These are phyloP conservation scores for Peromyscus maniculatus DNA, from an alignment of 2,113 vertebrate species.

Conservation along the genomic window DNA sequence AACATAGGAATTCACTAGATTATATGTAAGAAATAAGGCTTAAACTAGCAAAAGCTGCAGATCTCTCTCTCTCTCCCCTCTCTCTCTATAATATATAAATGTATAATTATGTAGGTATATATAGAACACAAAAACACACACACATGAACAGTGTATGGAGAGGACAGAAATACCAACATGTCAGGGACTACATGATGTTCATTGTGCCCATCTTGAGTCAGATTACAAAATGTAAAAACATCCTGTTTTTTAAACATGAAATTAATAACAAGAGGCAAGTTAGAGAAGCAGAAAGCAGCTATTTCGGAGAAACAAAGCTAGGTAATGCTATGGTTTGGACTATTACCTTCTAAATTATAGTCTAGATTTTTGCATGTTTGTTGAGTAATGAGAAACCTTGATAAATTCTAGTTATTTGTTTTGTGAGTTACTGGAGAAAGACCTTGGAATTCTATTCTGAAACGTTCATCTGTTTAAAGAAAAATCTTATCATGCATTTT, in stretches of 20 bases:
- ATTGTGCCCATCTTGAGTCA: not conserved
- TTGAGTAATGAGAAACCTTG: not conserved
- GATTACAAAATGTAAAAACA: not conserved
- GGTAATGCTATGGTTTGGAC: not conserved
- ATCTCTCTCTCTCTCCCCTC: not conserved
- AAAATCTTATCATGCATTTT: slow-evolving; percentile 25
- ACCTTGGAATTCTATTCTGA: slow-evolving; percentile 9
- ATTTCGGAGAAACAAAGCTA: not conserved
- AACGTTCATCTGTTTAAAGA: slow-evolving; percentile 23
- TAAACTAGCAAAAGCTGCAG: not conserved
- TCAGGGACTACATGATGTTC: not conserved
- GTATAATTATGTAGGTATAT: too few species aligned
- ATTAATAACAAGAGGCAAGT: not conserved
- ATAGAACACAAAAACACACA: not conserved
- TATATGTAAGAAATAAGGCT: slow-evolving; percentile 23
- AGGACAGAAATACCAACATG: not conserved
- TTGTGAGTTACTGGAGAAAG: not conserved
- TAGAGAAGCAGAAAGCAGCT: not conserved
- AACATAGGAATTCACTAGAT: not conserved
- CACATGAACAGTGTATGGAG: not conserved
- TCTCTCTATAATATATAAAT: not conserved
- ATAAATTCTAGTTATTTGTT: not conserved
- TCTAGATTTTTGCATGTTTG: slow-evolving; percentile 44
- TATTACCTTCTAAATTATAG: not conserved
- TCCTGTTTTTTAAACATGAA: not conserved